Evolutionary conservation across 2,888 invertebrate species (phyloP), one percentile per base, ranked within the genome.

Genomic region (Temnothorax ravouxi): DNA sequence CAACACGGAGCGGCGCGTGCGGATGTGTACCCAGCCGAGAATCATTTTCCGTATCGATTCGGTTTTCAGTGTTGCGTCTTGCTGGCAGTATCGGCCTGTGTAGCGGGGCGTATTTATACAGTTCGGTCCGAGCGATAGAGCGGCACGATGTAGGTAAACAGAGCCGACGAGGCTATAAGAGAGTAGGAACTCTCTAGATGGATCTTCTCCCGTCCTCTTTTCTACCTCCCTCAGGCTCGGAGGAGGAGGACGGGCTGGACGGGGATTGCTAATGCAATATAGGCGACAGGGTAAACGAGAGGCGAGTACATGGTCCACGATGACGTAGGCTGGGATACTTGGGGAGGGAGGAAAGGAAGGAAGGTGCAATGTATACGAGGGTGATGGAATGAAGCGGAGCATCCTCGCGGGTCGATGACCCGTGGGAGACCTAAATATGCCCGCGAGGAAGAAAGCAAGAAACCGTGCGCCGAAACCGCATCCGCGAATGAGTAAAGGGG

Each of bases 1-100:
- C 34, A 34, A 62, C 15, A 52, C 15, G 50, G 41, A n/a, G 29
- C n/a, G 41, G 77, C 69, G 77, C 67, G 54, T 54, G 77, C 56
- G 77, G 38, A 25, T 77, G 76, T 76, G 66, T 77, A 77, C 41
- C 52, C n/a, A 47, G 64, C 21, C 21, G 66, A 62, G 66, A 77
- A 67, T 77, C 77, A 77, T 77, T 77, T 77, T 77, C 77, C 77
- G 69, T 77, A 77, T 77, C 77, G 77, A 77, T 67, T 77, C n/a
- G 54, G 54, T 67, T 77, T 77, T 56, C 77, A 56, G 67, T 67
- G 54, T 67, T 77, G 67, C 77, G 77, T 77, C 77, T 77, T 67
- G 52, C n/a, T 52, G 18, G 56, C 72, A 59, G 72, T 29, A 59
- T 74, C 74, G n/a, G 44, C n/a, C 44, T n/a, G 44, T 61, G n/a